Base-by-base conservation (phyloP, 2,113 vertebrate species). In the Patagioenas fasciata region DNA sequence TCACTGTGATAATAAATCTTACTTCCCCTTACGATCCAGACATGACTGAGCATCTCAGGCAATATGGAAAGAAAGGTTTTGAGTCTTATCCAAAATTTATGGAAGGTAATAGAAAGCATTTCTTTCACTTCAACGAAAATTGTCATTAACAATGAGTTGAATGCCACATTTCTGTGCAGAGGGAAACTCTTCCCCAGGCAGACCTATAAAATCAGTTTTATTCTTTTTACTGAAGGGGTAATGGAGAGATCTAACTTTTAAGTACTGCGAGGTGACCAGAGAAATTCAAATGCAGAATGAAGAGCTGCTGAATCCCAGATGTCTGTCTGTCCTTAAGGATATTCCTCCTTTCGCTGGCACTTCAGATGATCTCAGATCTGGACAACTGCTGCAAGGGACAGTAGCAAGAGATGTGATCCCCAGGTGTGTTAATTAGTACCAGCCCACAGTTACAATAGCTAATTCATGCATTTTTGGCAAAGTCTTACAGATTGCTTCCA, bases 381-480 rank as follows among this genome's bases (percentile, higher is more conserved):
- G 42, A 20, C 72, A 93, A 79, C 12, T 72, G 70, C 65, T 80
- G 19, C 64, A 89, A 75, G 36, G 54, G n/a, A 53, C 6, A 74
- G 29, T 0, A 72, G 70, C 32, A 90, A 85, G 54, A 70, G 32
- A 90, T 67, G 24, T 34, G 64, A 95, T 86, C 65, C 85, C 75
- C 69, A 86, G 53, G 75, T 95, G 80, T 80, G 42, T 78, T 88
- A 83, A 93, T 81, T 81, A 94, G 77, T 57, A 84, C 34, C 42
- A 80, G 56, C 6, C 53, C 24, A 7, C 4, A 84, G 67, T 80
- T 80, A 92, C 18, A 85, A 74, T 5, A n/a, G 44, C 44, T 73
- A 88, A 93, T 71, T 71, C 38, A 91, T 47, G 29, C 17, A n/a
- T 69, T 95, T 93, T 79, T 72, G 62, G 54, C 34, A 31, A 85